Base-by-base conservation (phyloP, 2,113 vertebrate genomes). In the Morphnarchus princeps region DNA sequence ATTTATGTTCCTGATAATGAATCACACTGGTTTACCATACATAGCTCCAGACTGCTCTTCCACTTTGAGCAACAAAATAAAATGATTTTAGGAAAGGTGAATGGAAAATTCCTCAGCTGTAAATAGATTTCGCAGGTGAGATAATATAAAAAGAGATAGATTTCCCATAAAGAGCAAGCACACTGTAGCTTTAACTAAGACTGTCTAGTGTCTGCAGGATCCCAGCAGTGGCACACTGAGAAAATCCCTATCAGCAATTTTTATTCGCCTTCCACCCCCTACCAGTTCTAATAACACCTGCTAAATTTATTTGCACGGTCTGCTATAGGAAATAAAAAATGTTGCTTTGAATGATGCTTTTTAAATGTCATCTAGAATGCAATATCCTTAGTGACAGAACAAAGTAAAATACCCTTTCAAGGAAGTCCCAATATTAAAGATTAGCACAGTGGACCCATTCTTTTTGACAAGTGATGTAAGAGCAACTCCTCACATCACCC, bases 201-300 rank as follows among this genome's bases (percentile, higher is more conserved):
- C 65, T 76, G 28, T 43, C 77, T 84, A 42, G 57, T 72, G 69
- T 91, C 95, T 95, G 87, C 77, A 82, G 87, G 87, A 91, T 92
- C 83, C 45, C 66, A 91, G 81, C 40, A 89, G 86, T 2, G 0
- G 40, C 70, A 92, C 49, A 71, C 57, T 80, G 91, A 93, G 80
- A 97, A 96, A 91, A 95, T 95, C 65, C 62, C 31, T 38, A 65
- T 95, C 91, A 95, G 85, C 82, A 92, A 70, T 94, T 96, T 88
- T 92, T 82, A 83, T 83, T 90, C 0, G 0, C 63, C 55, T 90
- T 93, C 81, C 9, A 66, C 76, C 66, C 79, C 91, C 83, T 90
- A 91, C 43, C 40, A 89, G 66, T 65, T 82, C 93, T 95, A 95
- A 76, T 89, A 95, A 85, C 83, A 94, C 81, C 87, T 96, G 86